Conservation (phyloP, 2,797 vertebrate species). For the Brachyrhaphis roseni region DNA sequence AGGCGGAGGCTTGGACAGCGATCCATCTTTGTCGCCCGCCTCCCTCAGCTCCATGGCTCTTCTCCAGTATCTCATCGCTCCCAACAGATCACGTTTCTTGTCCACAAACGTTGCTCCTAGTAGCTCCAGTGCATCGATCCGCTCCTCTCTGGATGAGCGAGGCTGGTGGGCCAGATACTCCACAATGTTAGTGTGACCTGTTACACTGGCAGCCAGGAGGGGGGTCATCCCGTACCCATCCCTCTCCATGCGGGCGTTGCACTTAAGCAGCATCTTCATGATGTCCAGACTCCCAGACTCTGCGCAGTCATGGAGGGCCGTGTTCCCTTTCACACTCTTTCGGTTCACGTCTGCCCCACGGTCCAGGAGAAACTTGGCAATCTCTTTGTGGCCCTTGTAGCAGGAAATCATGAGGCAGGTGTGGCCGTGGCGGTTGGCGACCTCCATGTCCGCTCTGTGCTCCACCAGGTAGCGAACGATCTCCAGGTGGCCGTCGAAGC, state of each 20-base stretch:
- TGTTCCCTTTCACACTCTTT: constrained; percentile 95
- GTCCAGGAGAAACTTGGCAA: constrained; percentile 93
- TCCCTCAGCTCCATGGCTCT: constrained; percentile 93
- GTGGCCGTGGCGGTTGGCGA: constrained; percentile 95
- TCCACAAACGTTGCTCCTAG: constrained; percentile 95
- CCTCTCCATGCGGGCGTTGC: constrained; percentile 90
- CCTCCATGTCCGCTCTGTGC: constrained; percentile 93
- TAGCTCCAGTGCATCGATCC: constrained; percentile 89
- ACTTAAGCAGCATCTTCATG: constrained; percentile 92
- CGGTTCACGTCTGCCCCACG: constrained; percentile 93
- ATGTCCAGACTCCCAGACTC: constrained; percentile 97
- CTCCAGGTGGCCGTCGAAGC: constrained; percentile 95
- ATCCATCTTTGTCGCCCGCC: constrained; percentile 73
- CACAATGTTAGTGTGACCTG: constrained; percentile 96
- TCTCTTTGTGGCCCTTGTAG: constrained; percentile 96
- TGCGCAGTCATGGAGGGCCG: constrained; percentile 93
- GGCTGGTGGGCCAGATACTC: constrained; percentile 91
- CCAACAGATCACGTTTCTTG: constrained; percentile 93
- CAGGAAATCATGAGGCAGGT: constrained; percentile 99
- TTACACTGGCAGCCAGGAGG: constrained; percentile 92
- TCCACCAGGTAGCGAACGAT: constrained; percentile 95
- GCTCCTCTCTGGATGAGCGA: constrained; percentile 82
- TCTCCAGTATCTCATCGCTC: constrained; percentile 93
- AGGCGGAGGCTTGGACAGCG: constrained; percentile 86
- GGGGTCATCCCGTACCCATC: constrained; percentile 97